Conservation (phyloP, 2,888 invertebrate genomes). For the Thelaira solivaga region DNA sequence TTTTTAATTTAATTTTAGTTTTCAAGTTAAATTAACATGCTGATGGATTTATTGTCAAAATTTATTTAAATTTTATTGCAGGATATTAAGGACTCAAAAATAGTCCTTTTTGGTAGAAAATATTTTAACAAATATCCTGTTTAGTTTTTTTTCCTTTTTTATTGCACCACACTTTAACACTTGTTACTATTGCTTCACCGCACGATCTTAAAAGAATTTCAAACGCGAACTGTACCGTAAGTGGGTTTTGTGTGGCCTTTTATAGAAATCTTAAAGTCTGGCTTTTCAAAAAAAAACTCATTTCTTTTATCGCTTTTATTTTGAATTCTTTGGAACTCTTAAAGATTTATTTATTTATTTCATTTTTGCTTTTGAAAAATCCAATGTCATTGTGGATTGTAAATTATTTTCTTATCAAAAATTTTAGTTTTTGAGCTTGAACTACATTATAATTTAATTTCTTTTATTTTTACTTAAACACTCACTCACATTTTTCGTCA, state of each 20-base stretch:
- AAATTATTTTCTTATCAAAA: slow-evolving; percentile 45
- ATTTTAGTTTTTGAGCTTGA: slow-evolving; percentile 52
- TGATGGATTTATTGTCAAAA: neutral
- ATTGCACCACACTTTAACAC: slow-evolving; percentile 12
- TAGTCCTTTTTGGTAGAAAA: slow-evolving; percentile 40
- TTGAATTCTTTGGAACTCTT: neutral
- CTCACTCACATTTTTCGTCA: neutral
- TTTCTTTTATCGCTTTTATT: slow-evolving; percentile 22
- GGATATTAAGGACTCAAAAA: slow-evolving; percentile 42
- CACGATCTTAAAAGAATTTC: neutral
- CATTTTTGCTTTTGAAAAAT: slow-evolving; percentile 2
- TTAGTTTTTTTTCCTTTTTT: slow-evolving; percentile 25
- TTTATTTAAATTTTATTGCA: slow-evolving; percentile 6
- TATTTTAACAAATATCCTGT: slow-evolving; percentile 29
- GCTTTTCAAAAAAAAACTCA: neutral
- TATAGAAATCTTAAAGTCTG: slow-evolving; percentile 35
- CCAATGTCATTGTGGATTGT: slow-evolving; percentile 43
- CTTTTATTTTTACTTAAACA: slow-evolving; percentile 1
- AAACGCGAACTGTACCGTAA: slow-evolving; percentile 50
- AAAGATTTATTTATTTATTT: neutral
- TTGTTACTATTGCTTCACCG: slow-evolving; percentile 7
- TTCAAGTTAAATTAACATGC: neutral
- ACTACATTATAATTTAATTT: slow-evolving; percentile 39
- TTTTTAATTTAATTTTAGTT: slow-evolving; percentile 1
- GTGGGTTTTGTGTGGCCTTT: neutral